Percentiles rank a stretch among this genome's conserved stretches.
These are phyloP conservation scores for Clarias magur DNA, from an alignment of 2,113 vertebrate species.

Conservation along the genomic window DNA sequence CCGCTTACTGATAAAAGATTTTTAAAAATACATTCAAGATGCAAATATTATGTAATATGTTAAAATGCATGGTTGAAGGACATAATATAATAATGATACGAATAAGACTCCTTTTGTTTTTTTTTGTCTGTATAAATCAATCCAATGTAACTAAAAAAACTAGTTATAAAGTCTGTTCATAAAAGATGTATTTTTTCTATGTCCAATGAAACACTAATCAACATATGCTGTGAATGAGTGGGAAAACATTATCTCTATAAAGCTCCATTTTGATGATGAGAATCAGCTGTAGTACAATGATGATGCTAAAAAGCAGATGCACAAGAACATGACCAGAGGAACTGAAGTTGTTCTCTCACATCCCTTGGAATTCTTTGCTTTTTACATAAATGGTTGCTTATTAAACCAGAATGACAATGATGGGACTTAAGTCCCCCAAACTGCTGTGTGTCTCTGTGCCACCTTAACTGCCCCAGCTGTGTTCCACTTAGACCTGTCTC, in stretches of 20 bases:
- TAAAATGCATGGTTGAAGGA: too few species aligned
- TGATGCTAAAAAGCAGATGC: not conserved
- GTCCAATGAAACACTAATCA: not conserved
- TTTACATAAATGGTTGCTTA: constrained; percentile 18
- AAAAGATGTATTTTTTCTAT: not conserved
- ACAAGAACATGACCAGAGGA: not conserved
- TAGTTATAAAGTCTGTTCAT: too few species aligned
- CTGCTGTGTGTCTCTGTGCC: constrained; percentile 55
- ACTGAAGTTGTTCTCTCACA: not conserved
- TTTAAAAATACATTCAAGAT: too few species aligned
- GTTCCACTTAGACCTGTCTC: constrained; percentile 40
- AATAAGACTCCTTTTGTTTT: not conserved
- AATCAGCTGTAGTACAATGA: not conserved
- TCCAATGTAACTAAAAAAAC: not conserved
- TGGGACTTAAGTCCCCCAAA: constrained; percentile 8
- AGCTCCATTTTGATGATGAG: not conserved
- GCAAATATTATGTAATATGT: too few species aligned
- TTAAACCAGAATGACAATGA: constrained; percentile 16
- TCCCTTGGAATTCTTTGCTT: not conserved
- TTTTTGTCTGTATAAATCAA: not conserved
- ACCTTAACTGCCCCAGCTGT: constrained; percentile 55
- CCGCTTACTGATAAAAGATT: too few species aligned
- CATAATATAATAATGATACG: too few species aligned
- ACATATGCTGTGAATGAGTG: not conserved
- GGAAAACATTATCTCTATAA: not conserved